Base-by-base conservation (phyloP, 2,113 vertebrate species). In the Podarcis cretensis region DNA sequence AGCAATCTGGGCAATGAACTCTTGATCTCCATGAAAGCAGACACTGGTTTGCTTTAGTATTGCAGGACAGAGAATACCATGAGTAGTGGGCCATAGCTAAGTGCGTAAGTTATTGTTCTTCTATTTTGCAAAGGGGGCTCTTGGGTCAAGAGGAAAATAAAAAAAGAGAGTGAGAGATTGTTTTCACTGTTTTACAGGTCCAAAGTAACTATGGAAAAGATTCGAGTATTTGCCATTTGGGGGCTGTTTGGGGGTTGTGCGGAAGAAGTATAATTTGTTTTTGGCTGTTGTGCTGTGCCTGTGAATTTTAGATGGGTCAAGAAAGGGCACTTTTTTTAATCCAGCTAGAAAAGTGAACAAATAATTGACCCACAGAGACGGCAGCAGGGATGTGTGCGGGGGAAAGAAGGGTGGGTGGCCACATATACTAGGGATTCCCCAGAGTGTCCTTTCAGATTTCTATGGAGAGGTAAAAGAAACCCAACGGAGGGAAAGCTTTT, bases 101-200 rank as follows among this genome's bases (percentile, higher is more conserved):
- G 90, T 93, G 85, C 91, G 65, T 71, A 54, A 74, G 81, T 43
- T 91, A 84, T 85, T 35, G 87, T 88, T 92, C 90, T 74, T 79
- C 32, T 66, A 73, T 66, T 88, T 86, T 81, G n/a, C 16, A 88
- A 71, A 81, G 84, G 88, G 82, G 65, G 83, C 30, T 81, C 35
- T 79, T 91, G 92, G 83, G 73, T 91, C 40, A 68, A 81, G 86
- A n/a, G 84, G 32, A 14, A 83, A 59, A 48, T 75, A 14, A 5
- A 82, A 13, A 86, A 25, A 84, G 32, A 69, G 32, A 32, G 30
- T 43, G 48, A 54, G 48, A 54, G 48, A 71, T 82, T 3, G 71
- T 90, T 68, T 84, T 65, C 86, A 94, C 79, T 83, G 84, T 1
- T 86, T 89, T 76, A 30, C 32, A 37, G 27, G 20, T 54, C 69